Evolutionary conservation across 2,797 vertebrate genomes (phyloP), one percentile per base, ranked within the genome.

Genomic region (Onychomys leucogaster): DNA sequence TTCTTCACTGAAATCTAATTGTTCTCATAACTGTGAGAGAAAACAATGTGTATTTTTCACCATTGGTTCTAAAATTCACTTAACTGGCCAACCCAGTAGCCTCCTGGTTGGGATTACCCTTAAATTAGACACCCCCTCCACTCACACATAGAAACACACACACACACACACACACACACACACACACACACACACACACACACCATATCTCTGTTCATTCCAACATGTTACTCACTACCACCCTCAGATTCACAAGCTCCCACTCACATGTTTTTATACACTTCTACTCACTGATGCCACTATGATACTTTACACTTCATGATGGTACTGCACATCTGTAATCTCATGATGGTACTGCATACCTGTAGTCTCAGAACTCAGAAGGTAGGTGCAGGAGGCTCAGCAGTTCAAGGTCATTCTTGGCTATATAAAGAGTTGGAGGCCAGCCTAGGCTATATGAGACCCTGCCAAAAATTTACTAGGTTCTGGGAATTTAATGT

Each of bases 1-100:
- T 63, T 85, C 25, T 34, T 69, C 73, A 80, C 46, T 80, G 19
- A 81, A 83, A 86, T 90, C 46, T 94, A 32, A 89, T 94, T 91
- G 89, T 92, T 27, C 37, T 94, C 29, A 84, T 13, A 52, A 27
- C 11, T 65, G 32, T 19, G 55, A 95, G 29, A 96, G 69, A 84
- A 89, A 69, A 77, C 21, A 77, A 46, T 55, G 46, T 41, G 5
- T 41, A 41, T 57, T 93, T 87, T 89, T 89, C 34, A 71, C 34
- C 32, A 27, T 65, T 90, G 9, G 1, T 59, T 81, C 59, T 65
- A 87, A 55, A 94, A 55, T 76, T 80, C 29, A 83, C 19, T 91
- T 75, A 8, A 19, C 16, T 43, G 67, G 19, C 4, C 55, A 17
- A 37, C 2, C 32, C 67, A 61, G 29, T 25, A 9, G 9, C 27